A percentile compares a stretch with the other conserved stretches of the same genome.
phyloP scores from a whole-genome alignment of 2,797 vertebrate genomes.

The Chaetodon trifasciatus region DNA sequence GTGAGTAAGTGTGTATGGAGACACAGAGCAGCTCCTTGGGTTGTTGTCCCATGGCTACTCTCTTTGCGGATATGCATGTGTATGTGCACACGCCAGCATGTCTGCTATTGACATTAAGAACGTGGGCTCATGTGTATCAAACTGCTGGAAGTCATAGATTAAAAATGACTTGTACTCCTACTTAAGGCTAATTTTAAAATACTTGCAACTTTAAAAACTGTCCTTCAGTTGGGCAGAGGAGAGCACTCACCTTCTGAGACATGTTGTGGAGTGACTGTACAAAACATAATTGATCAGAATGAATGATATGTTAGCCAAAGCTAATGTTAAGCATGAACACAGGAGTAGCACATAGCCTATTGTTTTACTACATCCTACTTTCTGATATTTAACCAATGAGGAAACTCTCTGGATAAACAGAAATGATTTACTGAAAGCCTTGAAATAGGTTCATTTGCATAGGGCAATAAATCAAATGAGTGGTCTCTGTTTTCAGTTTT shows the following conservation, averaged over 20 bases:
- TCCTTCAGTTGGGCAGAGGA: background rate
- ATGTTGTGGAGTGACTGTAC: background rate
- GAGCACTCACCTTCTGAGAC: background rate
- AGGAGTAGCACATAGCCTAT: background rate
- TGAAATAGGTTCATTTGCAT: background rate
- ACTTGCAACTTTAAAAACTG: background rate
- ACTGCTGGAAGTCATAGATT: background rate
- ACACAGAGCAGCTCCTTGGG: conserved; percentile 28
- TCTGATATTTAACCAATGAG: background rate
- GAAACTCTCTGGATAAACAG: background rate
- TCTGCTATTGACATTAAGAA: conserved; percentile 37
- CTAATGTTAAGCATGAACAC: background rate
- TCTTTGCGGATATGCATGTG: conserved; percentile 21
- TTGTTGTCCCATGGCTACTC: conserved; percentile 40
- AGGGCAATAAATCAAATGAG: conserved; percentile 26
- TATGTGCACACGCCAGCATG: background rate
- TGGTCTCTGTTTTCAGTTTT: background rate
- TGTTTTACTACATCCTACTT: conserved; percentile 1
- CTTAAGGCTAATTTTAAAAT: background rate
- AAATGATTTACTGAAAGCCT: background rate
- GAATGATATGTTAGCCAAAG: background rate
- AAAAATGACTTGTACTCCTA: background rate
- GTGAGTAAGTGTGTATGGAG: conserved; percentile 33
- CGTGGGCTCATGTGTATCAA: background rate
- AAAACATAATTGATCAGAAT: background rate